phyloP scores from a whole-genome alignment of 2,888 invertebrate species.

The Melipona beecheii region DNA sequence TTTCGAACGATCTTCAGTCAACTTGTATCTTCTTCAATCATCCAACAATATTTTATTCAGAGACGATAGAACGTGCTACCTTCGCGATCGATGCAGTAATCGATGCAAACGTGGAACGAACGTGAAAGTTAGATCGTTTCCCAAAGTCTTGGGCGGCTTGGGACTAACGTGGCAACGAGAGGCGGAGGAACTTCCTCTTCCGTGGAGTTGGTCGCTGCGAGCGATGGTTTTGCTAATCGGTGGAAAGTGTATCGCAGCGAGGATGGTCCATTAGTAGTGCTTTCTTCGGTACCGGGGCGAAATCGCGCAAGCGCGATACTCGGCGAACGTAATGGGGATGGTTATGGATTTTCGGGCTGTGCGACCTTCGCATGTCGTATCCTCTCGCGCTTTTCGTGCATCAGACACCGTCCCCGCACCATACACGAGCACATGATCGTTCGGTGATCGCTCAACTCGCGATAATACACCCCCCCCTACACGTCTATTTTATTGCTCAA shows the following conservation, averaged over 20 bases:
- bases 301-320: conserved; percentile 74
- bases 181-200: not conserved
- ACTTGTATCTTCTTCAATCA: no score
- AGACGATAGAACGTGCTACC: no score
- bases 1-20: no score
- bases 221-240: conserved; percentile 29
- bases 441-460: no score
- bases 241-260: conserved; percentile 57
- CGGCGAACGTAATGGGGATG: conserved; percentile 73
- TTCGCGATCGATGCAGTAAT: no score
- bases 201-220: not conserved
- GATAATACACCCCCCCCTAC: no score
- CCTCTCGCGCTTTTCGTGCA: conserved; percentile 65
- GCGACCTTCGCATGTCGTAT: conserved; percentile 76
- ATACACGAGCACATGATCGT: no score
- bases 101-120: no score
- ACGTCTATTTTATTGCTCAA: no score
- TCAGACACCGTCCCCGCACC: conserved; percentile 49
- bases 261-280: conserved; percentile 53
- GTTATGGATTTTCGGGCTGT: conserved; percentile 80
- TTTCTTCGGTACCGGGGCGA: conserved; percentile 60
- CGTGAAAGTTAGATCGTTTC: no score
- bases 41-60: no score
- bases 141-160: no score
- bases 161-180: not conserved